Percentiles rank a stretch among this genome's conserved stretches.
Evolutionary conservation across 2,888 invertebrate species (phyloP).

Genomic region (Noctua janthina): DNA sequence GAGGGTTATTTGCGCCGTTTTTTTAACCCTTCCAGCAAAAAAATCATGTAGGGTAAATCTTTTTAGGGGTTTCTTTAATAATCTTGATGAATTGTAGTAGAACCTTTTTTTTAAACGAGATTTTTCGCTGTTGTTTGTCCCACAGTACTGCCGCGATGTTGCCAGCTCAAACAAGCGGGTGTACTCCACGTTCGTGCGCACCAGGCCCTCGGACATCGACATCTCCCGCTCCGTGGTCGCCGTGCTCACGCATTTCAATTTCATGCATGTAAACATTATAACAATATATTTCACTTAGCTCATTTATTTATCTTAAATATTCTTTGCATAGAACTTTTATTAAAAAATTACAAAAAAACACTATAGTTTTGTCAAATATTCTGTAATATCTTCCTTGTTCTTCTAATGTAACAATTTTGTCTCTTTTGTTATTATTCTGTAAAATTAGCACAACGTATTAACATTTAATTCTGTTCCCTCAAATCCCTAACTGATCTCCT

Average conservation of each 20-base stretch:
- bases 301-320: conserved; percentile 4
- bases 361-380: not conserved
- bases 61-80: not conserved
- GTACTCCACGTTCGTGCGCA: conserved; percentile 97
- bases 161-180: conserved; percentile 96
- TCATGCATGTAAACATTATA: conserved; percentile 94
- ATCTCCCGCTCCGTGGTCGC: conserved; percentile 98
- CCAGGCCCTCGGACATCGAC: conserved; percentile 97
- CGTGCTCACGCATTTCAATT: conserved; percentile 95
- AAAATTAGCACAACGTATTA: not conserved
- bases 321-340: not conserved
- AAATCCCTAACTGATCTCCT: conserved; percentile 16
- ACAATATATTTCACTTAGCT: conserved; percentile 49
- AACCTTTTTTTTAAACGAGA: not conserved
- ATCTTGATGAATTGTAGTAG: conserved; percentile 9
- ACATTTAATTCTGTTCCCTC: not conserved
- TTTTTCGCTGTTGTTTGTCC: conserved; percentile 22
- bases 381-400: not conserved
- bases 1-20: not conserved
- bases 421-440: not conserved
- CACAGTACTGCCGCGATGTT: conserved; percentile 97
- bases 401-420: not conserved
- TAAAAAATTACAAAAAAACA: not conserved
- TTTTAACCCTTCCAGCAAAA: conserved; percentile 12
- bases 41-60: not conserved